Evolutionary conservation across 2,888 invertebrate genomes (phyloP).

Genomic region (Sclerodermus sp.): DNA sequence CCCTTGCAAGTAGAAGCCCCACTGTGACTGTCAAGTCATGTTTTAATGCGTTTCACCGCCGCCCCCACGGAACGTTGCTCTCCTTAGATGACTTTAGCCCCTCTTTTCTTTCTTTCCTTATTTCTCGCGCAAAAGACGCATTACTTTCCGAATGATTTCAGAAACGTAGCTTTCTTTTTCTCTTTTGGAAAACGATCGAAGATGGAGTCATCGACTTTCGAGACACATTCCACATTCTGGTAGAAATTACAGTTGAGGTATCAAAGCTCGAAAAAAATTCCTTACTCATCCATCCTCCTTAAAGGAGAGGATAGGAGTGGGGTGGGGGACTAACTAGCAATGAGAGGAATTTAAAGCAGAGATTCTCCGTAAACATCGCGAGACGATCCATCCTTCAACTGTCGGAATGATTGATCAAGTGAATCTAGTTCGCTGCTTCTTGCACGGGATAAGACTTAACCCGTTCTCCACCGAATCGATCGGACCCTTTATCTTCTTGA

Average conservation of each 20-base stretch:
- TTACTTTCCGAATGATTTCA: too few species aligned
- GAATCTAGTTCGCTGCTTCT: conserved; percentile 23
- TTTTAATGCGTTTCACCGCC: conserved; percentile 32
- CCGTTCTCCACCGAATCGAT: conserved; percentile 34
- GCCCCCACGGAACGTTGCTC: conserved; percentile 29
- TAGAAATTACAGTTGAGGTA: too few species aligned
- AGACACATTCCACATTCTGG: too few species aligned
- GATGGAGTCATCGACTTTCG: too few species aligned
- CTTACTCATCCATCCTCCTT: background rate
- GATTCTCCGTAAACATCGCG: conserved; percentile 30
- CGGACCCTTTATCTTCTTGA: conserved; percentile 35
- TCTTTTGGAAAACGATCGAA: too few species aligned
- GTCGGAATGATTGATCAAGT: conserved; percentile 39
- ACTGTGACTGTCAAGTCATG: conserved; percentile 13
- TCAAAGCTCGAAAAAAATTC: background rate
- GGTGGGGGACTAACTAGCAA: conserved; percentile 12
- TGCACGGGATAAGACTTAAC: conserved; percentile 27
- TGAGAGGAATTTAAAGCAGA: conserved; percentile 30
- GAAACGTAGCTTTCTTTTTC: too few species aligned
- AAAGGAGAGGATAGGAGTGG: background rate
- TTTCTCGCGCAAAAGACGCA: too few species aligned
- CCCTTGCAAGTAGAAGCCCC: background rate
- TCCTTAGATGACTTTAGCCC: too few species aligned
- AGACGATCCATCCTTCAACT: conserved; percentile 36
- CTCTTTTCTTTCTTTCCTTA: too few species aligned